Conservation (phyloP, 2,888 invertebrate genomes). For the Phalera bucephala region DNA sequence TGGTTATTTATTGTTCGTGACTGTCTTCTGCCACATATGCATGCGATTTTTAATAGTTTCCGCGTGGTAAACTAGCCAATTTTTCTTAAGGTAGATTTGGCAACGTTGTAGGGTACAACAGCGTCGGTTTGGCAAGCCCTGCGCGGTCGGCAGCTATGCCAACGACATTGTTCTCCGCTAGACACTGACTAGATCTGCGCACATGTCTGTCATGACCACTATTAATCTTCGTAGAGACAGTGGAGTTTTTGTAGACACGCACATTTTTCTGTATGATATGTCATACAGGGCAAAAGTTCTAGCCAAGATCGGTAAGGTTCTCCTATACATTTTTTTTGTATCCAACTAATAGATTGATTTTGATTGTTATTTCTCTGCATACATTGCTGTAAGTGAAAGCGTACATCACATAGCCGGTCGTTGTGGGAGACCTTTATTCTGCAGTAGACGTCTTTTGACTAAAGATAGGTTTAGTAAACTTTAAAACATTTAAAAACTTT, state of each 20-base stretch:
- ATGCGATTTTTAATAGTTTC: conserved; percentile 22
- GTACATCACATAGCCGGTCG: too few relatives aligned
- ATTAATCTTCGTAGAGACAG: conserved; percentile 57
- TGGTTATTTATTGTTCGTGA: conserved; percentile 5
- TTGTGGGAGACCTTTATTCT: too few relatives aligned
- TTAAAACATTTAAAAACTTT: too few relatives aligned
- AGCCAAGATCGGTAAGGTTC: conserved; percentile 9
- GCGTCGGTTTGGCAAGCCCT: conserved; percentile 50
- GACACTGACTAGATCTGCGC: conserved; percentile 49
- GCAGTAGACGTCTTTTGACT: too few relatives aligned
- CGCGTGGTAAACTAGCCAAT: conserved; percentile 27
- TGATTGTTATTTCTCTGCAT: too few relatives aligned
- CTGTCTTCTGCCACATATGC: conserved; percentile 23
- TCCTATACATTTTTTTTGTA: background rate
- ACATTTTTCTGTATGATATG: conserved; percentile 25
- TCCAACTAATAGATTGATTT: too few relatives aligned
- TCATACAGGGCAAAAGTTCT: conserved; percentile 27
- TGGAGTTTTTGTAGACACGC: conserved; percentile 20
- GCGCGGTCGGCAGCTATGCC: conserved; percentile 36
- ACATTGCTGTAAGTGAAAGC: too few relatives aligned
- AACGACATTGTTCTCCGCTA: conserved; percentile 43
- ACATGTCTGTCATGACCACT: conserved; percentile 66
- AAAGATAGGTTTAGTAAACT: too few relatives aligned
- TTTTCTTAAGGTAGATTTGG: conserved; percentile 41
- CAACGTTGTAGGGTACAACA: conserved; percentile 48